Percentiles rank a stretch among this genome's conserved stretches.
phyloP scores from a whole-genome alignment of 2,888 invertebrate genomes.

The Argyra leucocephala region DNA sequence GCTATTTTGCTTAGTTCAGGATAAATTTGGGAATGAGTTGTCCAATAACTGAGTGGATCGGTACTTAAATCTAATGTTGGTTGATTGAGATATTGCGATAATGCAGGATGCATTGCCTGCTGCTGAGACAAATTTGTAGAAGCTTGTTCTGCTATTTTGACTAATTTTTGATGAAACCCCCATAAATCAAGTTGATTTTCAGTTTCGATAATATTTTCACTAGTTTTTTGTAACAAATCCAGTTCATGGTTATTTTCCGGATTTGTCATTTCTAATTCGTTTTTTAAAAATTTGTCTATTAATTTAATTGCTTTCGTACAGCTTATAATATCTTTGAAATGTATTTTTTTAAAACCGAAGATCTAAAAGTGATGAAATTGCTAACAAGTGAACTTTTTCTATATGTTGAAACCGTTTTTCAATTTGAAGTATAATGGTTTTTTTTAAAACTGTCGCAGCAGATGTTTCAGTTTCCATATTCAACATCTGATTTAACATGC shows the following conservation, averaged over 20 bases:
- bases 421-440: conserved; percentile 12
- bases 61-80: not conserved
- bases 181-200: not conserved
- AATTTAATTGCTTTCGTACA: conserved; percentile 12
- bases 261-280: not conserved
- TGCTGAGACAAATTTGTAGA: too few relatives aligned
- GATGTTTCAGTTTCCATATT: conserved; percentile 11
- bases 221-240: too few relatives aligned
- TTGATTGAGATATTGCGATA: not conserved
- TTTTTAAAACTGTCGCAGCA: not conserved
- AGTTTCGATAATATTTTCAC: too few relatives aligned
- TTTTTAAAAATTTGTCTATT: not conserved
- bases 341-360: conserved; percentile 22
- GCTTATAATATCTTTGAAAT: conserved; percentile 17
- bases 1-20: conserved; percentile 7
- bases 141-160: too few relatives aligned
- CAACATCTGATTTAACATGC: not conserved
- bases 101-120: too few relatives aligned
- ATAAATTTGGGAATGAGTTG: not conserved
- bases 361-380: conserved; percentile 20
- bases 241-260: too few relatives aligned
- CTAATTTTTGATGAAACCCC: conserved; percentile 1
- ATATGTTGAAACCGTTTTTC: conserved; percentile 17
- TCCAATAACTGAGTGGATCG: conserved; percentile 9
- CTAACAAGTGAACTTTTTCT: conserved; percentile 18